Evolutionary conservation across 2,797 vertebrate genomes (phyloP).

Genomic region (Nannoperca australis): DNA sequence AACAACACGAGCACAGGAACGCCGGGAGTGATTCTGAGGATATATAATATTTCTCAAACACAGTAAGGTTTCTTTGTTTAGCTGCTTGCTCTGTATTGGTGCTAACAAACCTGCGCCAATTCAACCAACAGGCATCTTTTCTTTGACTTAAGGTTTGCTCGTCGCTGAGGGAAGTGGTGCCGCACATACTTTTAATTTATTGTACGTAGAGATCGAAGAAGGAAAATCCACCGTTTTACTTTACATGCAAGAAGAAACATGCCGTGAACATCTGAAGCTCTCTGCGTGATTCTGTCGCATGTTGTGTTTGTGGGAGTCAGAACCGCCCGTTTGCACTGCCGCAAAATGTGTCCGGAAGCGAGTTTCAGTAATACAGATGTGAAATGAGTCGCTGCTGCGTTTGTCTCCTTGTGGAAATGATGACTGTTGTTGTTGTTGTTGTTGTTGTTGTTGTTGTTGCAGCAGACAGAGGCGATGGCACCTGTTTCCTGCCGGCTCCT

Average conservation of each 20-base stretch:
- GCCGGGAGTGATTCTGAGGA: no score
- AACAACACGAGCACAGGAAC: no score
- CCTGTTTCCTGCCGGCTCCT: constrained; percentile 40
- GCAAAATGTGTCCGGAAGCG: constrained; percentile 44
- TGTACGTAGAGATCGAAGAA: no score
- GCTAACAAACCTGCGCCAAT: no score
- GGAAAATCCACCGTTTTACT: background rate
- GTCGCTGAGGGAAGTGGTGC: no score
- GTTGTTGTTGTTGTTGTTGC: constrained; percentile 36
- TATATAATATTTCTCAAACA: no score
- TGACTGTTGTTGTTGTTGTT: constrained; percentile 33
- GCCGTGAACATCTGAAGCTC: no score
- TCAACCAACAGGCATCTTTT: no score
- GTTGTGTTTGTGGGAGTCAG: constrained; percentile 7
- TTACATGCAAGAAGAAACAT: constrained; percentile 1
- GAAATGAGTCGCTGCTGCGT: constrained; percentile 37
- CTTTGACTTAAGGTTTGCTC: no score
- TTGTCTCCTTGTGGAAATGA: constrained; percentile 36
- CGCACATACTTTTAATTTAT: no score
- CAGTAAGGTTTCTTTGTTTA: no score
- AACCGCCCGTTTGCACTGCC: constrained; percentile 42
- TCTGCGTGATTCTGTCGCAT: background rate
- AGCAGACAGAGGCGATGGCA: constrained; percentile 44
- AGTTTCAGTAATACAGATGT: constrained; percentile 48
- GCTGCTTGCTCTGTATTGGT: no score